Conservation (phyloP, 2,888 invertebrate genomes). For the Apodemia mormo region DNA sequence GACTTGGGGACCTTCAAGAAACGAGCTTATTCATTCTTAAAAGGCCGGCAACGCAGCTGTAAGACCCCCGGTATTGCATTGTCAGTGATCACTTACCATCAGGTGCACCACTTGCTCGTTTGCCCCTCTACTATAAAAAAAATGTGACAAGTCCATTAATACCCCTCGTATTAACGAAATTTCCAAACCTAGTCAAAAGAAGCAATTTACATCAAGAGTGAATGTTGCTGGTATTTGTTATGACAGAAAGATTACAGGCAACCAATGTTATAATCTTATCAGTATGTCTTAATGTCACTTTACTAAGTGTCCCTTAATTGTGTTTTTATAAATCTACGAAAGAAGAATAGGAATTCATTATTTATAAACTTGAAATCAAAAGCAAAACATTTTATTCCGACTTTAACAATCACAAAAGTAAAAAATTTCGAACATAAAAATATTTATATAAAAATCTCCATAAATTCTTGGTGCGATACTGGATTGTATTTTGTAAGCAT, state of each 20-base stretch:
- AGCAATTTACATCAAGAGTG: too few species aligned
- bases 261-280: background rate
- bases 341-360: background rate
- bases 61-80: too few species aligned
- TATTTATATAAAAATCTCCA: conserved; percentile 1
- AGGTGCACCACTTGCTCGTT: too few species aligned
- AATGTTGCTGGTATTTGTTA: too few species aligned
- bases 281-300: background rate
- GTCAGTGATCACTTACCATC: too few species aligned
- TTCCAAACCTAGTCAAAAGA: too few species aligned
- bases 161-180: too few species aligned
- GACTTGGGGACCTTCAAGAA: too few species aligned
- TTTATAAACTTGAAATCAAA: background rate
- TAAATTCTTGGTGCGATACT: background rate
- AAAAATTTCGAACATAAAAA: background rate
- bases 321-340: background rate
- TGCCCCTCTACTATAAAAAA: too few species aligned
- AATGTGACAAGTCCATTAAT: too few species aligned
- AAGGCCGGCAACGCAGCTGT: too few species aligned
- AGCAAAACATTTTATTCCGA: background rate
- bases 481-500: conserved; percentile 10
- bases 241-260: background rate
- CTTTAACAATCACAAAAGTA: background rate
- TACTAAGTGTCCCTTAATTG: background rate
- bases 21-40: too few species aligned